These are phyloP conservation scores for Cygnus buccinator DNA, from an alignment of 2,113 vertebrate genomes.

Conservation along the genomic window DNA sequence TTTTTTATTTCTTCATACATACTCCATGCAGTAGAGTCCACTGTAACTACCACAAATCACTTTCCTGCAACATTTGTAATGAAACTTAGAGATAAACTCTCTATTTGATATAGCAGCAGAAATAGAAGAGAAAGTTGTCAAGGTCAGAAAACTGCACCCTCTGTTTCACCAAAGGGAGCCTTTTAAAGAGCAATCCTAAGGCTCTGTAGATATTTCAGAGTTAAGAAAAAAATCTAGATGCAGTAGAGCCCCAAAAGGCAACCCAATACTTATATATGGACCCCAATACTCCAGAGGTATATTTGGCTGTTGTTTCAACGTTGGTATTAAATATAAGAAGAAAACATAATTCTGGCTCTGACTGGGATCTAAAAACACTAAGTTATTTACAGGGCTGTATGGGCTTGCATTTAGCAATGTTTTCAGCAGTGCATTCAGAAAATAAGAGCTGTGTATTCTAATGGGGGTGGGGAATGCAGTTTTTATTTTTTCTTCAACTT, in stretches of 20 bases:
- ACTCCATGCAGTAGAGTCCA: not conserved
- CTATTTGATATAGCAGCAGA: not conserved
- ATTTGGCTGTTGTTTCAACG: not conserved
- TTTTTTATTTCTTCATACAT: not conserved
- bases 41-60: not conserved
- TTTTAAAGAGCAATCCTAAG: not conserved
- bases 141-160: not conserved
- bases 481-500: not conserved
- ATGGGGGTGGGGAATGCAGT: not conserved
- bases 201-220: not conserved
- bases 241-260: not conserved
- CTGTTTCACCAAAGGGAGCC: not conserved
- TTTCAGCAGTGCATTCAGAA: not conserved
- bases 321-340: not conserved
- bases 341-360: not conserved
- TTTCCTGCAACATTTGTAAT: constrained; percentile 11
- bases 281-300: not conserved
- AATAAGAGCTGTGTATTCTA: not conserved
- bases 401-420: not conserved
- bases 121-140: not conserved
- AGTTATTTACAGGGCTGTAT: not conserved
- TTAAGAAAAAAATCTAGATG: not conserved
- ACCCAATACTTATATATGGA: not conserved
- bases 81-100: not conserved
- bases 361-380: not conserved